phyloP scores from a whole-genome alignment of 2,797 vertebrate species.

The Gymnopithys bicolor region DNA sequence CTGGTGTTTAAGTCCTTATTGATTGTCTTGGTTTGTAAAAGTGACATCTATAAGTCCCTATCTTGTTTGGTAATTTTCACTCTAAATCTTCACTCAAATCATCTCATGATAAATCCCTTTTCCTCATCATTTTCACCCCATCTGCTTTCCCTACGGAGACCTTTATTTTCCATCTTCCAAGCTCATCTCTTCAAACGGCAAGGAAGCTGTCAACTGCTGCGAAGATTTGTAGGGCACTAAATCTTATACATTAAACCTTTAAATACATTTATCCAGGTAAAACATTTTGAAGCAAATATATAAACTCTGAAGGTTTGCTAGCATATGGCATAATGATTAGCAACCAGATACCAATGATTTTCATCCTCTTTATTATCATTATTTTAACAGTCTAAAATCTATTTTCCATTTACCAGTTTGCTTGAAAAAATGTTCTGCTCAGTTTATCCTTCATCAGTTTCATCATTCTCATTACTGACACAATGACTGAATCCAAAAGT shows the following conservation, averaged over 20 bases:
- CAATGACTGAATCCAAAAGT: neutral
- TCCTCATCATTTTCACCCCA: conserved; percentile 69
- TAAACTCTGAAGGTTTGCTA: conserved; percentile 33
- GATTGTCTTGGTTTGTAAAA: conserved; percentile 51
- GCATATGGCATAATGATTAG: conserved; percentile 72
- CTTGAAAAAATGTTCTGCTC: neutral
- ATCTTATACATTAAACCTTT: conserved; percentile 65
- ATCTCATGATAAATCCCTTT: conserved; percentile 66
- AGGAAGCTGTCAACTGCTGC: conserved; percentile 68
- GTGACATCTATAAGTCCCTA: conserved; percentile 65
- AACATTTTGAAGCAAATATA: conserved; percentile 57
- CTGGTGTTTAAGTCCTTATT: conserved; percentile 49
- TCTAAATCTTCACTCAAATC: conserved; percentile 67
- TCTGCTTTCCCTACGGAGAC: conserved; percentile 42
- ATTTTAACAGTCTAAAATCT: conserved; percentile 49
- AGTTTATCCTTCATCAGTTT: conserved; percentile 15
- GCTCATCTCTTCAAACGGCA: conserved; percentile 38
- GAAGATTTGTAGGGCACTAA: conserved; percentile 71
- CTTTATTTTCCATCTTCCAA: conserved; percentile 63
- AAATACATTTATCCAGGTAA: conserved; percentile 70
- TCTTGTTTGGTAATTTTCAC: conserved; percentile 70
- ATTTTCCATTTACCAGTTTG: conserved; percentile 16
- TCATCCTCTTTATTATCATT: conserved; percentile 42
- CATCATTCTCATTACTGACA: neutral
- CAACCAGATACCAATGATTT: conserved; percentile 47